Percentiles rank a stretch among this genome's conserved stretches.
Conservation (phyloP, 2,888 invertebrate genomes). For the Notodonta dromedarius region DNA sequence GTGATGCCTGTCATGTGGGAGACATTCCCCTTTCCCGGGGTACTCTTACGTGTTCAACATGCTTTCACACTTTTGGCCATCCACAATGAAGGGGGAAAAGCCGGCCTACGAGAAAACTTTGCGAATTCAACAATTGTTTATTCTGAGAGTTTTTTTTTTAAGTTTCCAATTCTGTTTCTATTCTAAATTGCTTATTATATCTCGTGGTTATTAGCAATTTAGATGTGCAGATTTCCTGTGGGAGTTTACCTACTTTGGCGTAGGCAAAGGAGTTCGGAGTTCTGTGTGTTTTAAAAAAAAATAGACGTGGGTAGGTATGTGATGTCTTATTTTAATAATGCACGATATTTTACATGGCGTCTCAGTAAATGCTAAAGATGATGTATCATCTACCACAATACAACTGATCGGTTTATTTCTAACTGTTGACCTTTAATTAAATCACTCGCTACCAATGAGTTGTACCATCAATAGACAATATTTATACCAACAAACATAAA, state of each 20-base stretch:
- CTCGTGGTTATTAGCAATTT: background rate
- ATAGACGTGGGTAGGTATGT: too few species aligned
- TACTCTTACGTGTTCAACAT: slow-evolving; percentile 64
- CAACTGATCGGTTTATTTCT: too few species aligned
- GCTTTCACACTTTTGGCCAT: slow-evolving; percentile 74
- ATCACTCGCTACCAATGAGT: too few species aligned
- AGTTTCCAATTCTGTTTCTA: slow-evolving; percentile 4
- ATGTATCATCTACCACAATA: too few species aligned
- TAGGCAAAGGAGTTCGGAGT: background rate
- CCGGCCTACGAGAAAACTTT: slow-evolving; percentile 56
- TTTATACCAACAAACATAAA: too few species aligned
- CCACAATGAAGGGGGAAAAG: slow-evolving; percentile 50
- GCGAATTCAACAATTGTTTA: slow-evolving; percentile 47
- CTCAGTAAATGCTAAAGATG: too few species aligned
- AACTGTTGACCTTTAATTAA: too few species aligned
- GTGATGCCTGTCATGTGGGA: slow-evolving; percentile 64
- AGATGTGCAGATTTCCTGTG: background rate
- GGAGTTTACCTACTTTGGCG: background rate
- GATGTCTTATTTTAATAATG: too few species aligned
- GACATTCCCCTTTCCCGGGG: slow-evolving; percentile 58
- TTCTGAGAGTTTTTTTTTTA: slow-evolving; percentile 31
- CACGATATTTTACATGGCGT: too few species aligned
- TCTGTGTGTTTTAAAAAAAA: too few species aligned
- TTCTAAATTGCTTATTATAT: background rate
- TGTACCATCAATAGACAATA: too few species aligned